Evolutionary conservation across 2,888 invertebrate species (phyloP).

Genomic region (Perizoma affinitatum): DNA sequence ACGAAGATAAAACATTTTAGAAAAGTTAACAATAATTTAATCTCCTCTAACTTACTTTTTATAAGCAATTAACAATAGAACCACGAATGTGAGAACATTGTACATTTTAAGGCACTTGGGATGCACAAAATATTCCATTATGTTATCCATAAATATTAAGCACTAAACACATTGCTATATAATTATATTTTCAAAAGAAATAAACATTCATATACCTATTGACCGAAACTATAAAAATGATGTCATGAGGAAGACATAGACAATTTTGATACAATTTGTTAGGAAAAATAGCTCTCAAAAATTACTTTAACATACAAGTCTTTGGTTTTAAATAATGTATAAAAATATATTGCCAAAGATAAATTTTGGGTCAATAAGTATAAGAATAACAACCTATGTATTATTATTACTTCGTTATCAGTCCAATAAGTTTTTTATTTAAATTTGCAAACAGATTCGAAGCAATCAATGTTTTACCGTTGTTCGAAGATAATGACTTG

Average conservation of each 20-base stretch:
- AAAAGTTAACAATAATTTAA: conserved; percentile 84
- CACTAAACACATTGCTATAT: conserved; percentile 72
- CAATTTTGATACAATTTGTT: conserved; percentile 51
- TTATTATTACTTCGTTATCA: conserved; percentile 68
- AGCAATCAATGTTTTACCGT: conserved; percentile 47
- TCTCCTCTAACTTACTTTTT: conserved; percentile 76
- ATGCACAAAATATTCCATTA: conserved; percentile 67
- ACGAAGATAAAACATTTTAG: conserved; percentile 71
- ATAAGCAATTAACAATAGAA: conserved; percentile 79
- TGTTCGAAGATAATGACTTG: conserved; percentile 62
- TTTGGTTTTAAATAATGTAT: conserved; percentile 71
- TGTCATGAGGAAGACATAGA: conserved; percentile 66
- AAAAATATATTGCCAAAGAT: conserved; percentile 63
- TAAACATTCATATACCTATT: conserved; percentile 65
- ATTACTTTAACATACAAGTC: conserved; percentile 63
- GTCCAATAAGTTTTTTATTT: conserved; percentile 55
- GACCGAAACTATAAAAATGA: conserved; percentile 49
- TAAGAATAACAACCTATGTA: conserved; percentile 60
- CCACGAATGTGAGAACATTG: conserved; percentile 75
- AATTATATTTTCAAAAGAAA: conserved; percentile 58
- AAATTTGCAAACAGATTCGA: conserved; percentile 20
- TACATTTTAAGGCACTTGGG: conserved; percentile 82
- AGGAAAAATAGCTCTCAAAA: conserved; percentile 58
- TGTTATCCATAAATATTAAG: conserved; percentile 75
- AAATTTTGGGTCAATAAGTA: conserved; percentile 66